Percentiles rank a stretch among this genome's conserved stretches.
These are phyloP conservation scores for Dinocampus coccinellae DNA, from an alignment of 2,888 invertebrate genomes.

Conservation along the genomic window DNA sequence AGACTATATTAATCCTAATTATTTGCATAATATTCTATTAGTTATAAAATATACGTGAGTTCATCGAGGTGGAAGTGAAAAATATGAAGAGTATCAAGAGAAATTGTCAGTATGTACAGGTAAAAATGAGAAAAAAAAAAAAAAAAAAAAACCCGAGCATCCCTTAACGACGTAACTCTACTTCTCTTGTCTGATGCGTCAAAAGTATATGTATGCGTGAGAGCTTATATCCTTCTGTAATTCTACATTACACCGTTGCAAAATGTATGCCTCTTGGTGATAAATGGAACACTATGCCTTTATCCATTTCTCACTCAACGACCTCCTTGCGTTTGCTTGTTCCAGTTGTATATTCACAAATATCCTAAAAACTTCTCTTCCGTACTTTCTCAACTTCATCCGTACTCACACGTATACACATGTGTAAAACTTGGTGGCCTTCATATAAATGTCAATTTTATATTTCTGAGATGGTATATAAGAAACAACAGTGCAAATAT, in stretches of 20 bases:
- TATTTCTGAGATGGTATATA: neutral
- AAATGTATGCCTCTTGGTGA: slow-evolving; percentile 63
- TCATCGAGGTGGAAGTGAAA: too few species aligned
- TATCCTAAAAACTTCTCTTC: slow-evolving; percentile 26
- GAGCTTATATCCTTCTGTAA: slow-evolving; percentile 15
- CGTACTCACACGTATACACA: neutral
- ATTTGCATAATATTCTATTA: neutral
- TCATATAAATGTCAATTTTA: neutral
- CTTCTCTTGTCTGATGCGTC: slow-evolving; percentile 42
- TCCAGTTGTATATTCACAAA: slow-evolving; percentile 8
- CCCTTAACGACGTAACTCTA: slow-evolving; percentile 56
- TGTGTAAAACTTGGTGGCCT: neutral
- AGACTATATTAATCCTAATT: neutral
- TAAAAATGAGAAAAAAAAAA: too few species aligned
- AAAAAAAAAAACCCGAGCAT: slow-evolving; percentile 37
- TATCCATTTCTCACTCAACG: slow-evolving; percentile 21
- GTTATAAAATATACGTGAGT: neutral
- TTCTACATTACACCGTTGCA: slow-evolving; percentile 57
- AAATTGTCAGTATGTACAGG: too few species aligned
- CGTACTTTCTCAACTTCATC: slow-evolving; percentile 19
- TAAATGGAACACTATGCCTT: slow-evolving; percentile 54
- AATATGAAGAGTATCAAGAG: too few species aligned
- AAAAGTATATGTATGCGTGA: slow-evolving; percentile 45
- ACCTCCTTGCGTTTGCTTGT: slow-evolving; percentile 32
- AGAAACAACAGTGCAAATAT: too few species aligned